Conservation (phyloP, 2,888 invertebrate species). For the Scaptomyza caliginosa region DNA sequence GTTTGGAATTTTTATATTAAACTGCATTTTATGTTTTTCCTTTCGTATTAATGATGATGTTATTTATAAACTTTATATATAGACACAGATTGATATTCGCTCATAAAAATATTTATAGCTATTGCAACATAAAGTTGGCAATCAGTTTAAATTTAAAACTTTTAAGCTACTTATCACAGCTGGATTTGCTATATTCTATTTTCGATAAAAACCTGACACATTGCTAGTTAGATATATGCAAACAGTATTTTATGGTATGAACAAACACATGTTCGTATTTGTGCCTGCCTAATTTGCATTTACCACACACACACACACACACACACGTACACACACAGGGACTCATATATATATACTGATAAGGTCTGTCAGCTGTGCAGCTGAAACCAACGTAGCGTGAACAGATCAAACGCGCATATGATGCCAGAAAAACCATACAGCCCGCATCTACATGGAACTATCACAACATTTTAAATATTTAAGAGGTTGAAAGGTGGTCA, state of each 20-base stretch:
- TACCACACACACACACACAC: conserved; percentile 5
- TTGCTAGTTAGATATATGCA: conserved; percentile 51
- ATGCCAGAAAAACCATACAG: conserved; percentile 13
- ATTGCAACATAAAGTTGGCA: background rate
- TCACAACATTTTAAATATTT: conserved; percentile 6
- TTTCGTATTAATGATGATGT: background rate
- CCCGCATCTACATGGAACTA: background rate
- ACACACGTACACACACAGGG: conserved; percentile 1
- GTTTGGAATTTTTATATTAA: background rate
- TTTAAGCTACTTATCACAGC: conserved; percentile 9
- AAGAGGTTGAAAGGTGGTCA: conserved; percentile 20
- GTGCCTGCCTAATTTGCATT: conserved; percentile 61
- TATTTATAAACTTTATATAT: background rate
- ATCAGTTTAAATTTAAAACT: background rate
- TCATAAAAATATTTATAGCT: background rate
- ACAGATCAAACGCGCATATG: conserved; percentile 66
- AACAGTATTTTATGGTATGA: conserved; percentile 30
- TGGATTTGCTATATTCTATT: conserved; percentile 4
- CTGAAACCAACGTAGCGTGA: conserved; percentile 65
- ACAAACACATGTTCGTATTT: conserved; percentile 33
- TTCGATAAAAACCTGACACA: conserved; percentile 24
- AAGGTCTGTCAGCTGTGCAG: conserved; percentile 38
- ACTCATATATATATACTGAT: conserved; percentile 35
- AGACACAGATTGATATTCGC: background rate
- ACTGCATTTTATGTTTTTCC: background rate